Percentiles rank a stretch among this genome's conserved stretches.
Conservation (phyloP, 2,113 vertebrate species). For the Taxidea taxus region DNA sequence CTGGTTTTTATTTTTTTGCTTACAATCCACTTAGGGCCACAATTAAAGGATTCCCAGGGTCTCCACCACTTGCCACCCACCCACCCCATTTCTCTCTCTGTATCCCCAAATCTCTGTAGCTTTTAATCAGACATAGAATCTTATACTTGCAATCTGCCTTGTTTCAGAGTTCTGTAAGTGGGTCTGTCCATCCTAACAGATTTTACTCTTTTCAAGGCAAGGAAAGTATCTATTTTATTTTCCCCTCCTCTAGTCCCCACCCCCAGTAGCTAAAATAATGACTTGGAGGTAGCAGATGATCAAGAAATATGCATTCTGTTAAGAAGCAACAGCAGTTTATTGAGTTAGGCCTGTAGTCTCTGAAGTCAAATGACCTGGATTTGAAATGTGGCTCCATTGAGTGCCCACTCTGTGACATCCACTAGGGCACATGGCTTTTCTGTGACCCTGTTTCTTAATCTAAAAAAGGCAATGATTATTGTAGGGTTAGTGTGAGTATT, state of each 20-base stretch:
- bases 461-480: not conserved
- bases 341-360: accelerated
- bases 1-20: not conserved
- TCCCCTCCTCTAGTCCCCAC: not conserved
- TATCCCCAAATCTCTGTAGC: accelerated
- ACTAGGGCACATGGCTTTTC: not conserved
- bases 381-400: not conserved
- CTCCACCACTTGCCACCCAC: not conserved
- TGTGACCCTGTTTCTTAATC: not conserved
- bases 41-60: accelerated
- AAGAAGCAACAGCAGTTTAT: too few species aligned
- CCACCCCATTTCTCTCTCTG: accelerated
- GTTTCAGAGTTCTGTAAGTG: not conserved
- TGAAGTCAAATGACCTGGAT: not conserved
- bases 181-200: not conserved
- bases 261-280: not conserved
- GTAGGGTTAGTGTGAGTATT: not conserved
- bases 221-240: not conserved
- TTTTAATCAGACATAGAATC: accelerated
- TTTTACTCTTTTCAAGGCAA: not conserved
- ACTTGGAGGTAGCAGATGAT: not conserved
- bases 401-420: not conserved
- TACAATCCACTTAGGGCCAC: not conserved
- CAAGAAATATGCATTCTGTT: not conserved
- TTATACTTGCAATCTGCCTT: not conserved